Percentiles rank a stretch among this genome's conserved stretches.
These are phyloP conservation scores for Tinea trinotella DNA, from an alignment of 2,888 invertebrate genomes.

Conservation along the genomic window DNA sequence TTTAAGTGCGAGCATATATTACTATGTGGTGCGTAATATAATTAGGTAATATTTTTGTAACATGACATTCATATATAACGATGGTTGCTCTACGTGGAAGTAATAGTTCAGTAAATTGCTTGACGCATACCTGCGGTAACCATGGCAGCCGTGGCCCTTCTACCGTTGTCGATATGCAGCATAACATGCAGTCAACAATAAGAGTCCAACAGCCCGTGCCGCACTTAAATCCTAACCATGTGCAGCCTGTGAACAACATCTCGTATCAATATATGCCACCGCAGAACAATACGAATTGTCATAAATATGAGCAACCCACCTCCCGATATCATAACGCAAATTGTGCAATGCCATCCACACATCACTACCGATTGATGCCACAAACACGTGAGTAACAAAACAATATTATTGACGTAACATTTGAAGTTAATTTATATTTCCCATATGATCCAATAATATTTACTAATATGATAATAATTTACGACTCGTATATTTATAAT, in stretches of 20 bases:
- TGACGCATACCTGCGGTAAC: slow-evolving; percentile 43
- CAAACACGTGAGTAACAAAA: slow-evolving; percentile 54
- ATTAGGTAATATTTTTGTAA: slow-evolving; percentile 61
- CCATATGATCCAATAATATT: too few relatives aligned
- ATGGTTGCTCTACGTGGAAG: slow-evolving; percentile 62
- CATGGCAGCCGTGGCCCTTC: slow-evolving; percentile 45
- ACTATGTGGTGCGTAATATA: slow-evolving; percentile 24
- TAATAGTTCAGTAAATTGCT: slow-evolving; percentile 44
- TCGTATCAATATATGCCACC: slow-evolving; percentile 43
- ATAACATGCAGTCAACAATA: slow-evolving; percentile 49
- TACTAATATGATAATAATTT: too few relatives aligned
- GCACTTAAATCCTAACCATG: slow-evolving; percentile 42
- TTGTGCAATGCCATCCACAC: slow-evolving; percentile 44
- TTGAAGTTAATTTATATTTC: too few relatives aligned
- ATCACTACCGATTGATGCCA: slow-evolving; percentile 49
- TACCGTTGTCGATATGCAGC: slow-evolving; percentile 44
- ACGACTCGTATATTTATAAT: too few relatives aligned
- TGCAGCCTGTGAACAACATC: slow-evolving; percentile 44
- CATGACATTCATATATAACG: slow-evolving; percentile 50
- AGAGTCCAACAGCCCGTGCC: slow-evolving; percentile 44
- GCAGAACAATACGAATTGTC: slow-evolving; percentile 32
- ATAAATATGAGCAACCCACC: slow-evolving; percentile 46
- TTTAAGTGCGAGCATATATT: not conserved
- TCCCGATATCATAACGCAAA: slow-evolving; percentile 47
- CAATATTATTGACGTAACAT: too few relatives aligned